Evolutionary conservation across 2,797 vertebrate species (phyloP).

Genomic region (Lacerta viridis): DNA sequence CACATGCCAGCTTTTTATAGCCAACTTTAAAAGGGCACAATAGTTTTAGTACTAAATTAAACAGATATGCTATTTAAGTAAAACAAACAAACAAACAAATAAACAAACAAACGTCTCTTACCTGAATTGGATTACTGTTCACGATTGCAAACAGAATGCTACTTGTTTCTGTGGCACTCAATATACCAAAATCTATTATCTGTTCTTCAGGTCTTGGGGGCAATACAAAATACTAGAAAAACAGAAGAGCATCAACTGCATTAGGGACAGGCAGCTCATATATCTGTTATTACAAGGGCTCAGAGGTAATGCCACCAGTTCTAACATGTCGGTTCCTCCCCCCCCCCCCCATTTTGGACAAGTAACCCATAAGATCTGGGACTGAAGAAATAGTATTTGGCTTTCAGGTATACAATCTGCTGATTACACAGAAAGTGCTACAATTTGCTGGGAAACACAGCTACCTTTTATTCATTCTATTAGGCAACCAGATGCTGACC

Average conservation of each 20-base stretch:
- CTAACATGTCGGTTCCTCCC: not conserved
- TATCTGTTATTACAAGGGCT: not conserved
- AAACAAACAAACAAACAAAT: slow-evolving; percentile 29
- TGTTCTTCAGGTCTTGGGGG: slow-evolving; percentile 90
- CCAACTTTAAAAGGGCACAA: slow-evolving; percentile 86
- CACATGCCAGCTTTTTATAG: slow-evolving; percentile 96
- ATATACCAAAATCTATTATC: slow-evolving; percentile 93
- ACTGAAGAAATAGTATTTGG: not conserved
- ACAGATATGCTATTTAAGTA: slow-evolving; percentile 16
- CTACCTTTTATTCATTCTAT: not conserved
- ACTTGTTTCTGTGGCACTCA: slow-evolving; percentile 93
- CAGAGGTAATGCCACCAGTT: not conserved
- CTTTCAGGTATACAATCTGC: not conserved
- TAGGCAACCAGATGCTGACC: not conserved
- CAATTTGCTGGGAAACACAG: not conserved
- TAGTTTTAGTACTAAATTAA: slow-evolving; percentile 54
- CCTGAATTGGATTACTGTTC: slow-evolving; percentile 99
- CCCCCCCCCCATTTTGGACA: not conserved
- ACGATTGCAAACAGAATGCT: slow-evolving; percentile 92
- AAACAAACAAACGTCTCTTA: slow-evolving; percentile 73
- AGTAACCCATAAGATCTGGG: not conserved
- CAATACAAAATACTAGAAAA: slow-evolving; percentile 90
- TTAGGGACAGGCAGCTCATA: not conserved
- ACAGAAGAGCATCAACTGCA: slow-evolving; percentile 55
- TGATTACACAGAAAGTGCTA: not conserved